Evolutionary conservation across 2,888 invertebrate genomes (phyloP), one percentile per base, ranked within the genome.

Genomic region (Dermolepida albohirtum): DNA sequence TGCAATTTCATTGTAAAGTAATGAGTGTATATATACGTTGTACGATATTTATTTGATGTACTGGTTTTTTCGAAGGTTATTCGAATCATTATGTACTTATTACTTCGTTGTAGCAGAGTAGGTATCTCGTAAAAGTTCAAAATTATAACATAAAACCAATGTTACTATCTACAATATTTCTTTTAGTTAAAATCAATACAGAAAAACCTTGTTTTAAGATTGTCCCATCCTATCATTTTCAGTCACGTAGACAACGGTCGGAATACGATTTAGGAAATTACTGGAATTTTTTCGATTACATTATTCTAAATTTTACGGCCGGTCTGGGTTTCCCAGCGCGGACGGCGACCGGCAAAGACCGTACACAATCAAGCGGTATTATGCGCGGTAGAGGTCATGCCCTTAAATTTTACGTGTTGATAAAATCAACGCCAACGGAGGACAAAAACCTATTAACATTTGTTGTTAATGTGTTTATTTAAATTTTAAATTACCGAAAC

Each of bases 241-340:
- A 7, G 59, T 62, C 59, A 62, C 59, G 64, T 64, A 64, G 29
- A 12, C 64, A 11, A 7, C 10, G 11, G 43, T 16, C 34, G 43
- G 52, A 39, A 54, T 51, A 34, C 43, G 27, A 64, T 64, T 64
- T 64, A 64, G 40, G 40, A 64, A 64, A 64, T 64, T 64, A 64
- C 43, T 64, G 64, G 64, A 64, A 64, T 27, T 54, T 50, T 64
- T 64, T 54, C 29, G 64, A 52, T 62, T 54, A 52, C 52, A 52
- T 43, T 54, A 43, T 43, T 52, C 52, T 14, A 52, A 52, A 52
- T 54, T 64, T 52, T 64, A 64, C 43, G 64, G 43, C 8, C 43
- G 5, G 27, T 43, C 50, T 51, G 64, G 64, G 43, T 43, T 64
- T 64, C 43, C 52, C 54, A 40, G 41, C 11, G 11, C 51, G 27